Conservation (phyloP, 2,797 vertebrate species). For the Schizothorax lantsangensis region DNA sequence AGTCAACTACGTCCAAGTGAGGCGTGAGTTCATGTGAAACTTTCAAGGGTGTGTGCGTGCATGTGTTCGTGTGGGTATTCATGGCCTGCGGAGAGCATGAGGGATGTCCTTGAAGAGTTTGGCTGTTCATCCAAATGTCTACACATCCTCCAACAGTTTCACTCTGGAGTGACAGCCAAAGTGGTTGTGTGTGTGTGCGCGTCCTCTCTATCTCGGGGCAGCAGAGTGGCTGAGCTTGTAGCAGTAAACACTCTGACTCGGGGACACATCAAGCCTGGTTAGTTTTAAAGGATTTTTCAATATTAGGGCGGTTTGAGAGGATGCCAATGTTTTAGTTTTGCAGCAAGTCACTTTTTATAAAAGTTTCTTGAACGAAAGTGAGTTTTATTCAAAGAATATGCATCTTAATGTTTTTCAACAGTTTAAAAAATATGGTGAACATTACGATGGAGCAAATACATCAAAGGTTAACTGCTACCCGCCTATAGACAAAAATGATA, state of each 20-base stretch:
- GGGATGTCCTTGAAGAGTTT: slow-evolving; percentile 47
- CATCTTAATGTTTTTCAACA: not conserved
- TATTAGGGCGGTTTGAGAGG: slow-evolving; percentile 20
- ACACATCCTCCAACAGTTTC: slow-evolving; percentile 40
- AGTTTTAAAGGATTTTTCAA: slow-evolving; percentile 34
- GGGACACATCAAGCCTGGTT: slow-evolving; percentile 34
- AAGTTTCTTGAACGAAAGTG: not conserved
- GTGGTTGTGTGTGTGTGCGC: not conserved
- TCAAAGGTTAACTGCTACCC: not conserved
- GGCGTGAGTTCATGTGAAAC: slow-evolving; percentile 20
- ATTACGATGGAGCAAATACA: not conserved
- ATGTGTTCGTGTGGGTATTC: slow-evolving; percentile 8
- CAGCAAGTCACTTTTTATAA: not conserved
- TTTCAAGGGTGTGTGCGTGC: slow-evolving; percentile 16
- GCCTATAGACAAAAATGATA: not conserved
- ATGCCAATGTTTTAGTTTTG: slow-evolving; percentile 12
- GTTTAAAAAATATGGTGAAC: not conserved
- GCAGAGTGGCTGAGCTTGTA: slow-evolving; percentile 32
- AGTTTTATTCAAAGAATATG: not conserved
- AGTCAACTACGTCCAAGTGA: slow-evolving; percentile 25
- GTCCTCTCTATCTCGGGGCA: slow-evolving; percentile 30
- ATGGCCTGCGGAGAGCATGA: slow-evolving; percentile 25
- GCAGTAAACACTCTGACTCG: slow-evolving; percentile 20
- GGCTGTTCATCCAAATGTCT: slow-evolving; percentile 48
- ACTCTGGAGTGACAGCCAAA: slow-evolving; percentile 44